Evolutionary conservation across 2,113 vertebrate genomes (phyloP).

Genomic region (Phaetusa simplex): DNA sequence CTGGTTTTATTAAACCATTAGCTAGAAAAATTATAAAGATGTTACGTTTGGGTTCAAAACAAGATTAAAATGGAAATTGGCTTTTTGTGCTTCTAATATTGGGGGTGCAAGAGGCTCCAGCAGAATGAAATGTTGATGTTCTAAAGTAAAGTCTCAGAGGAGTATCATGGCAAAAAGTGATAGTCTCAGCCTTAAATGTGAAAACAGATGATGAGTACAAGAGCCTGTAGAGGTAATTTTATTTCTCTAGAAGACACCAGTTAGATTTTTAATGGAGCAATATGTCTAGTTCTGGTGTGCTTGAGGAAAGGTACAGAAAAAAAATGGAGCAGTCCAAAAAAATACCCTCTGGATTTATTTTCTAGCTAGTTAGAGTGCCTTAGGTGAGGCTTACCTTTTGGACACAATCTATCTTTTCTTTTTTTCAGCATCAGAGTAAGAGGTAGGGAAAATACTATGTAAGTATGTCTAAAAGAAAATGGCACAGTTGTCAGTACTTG

Average conservation of each 20-base stretch:
- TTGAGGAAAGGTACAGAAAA: not conserved
- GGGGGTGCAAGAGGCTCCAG: not conserved
- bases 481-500: not conserved
- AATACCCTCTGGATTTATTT: not conserved
- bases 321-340: not conserved
- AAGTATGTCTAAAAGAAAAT: not conserved
- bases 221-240: not conserved
- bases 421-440: not conserved
- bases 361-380: not conserved
- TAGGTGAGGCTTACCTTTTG: not conserved
- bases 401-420: not conserved
- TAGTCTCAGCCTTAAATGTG: not conserved
- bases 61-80: not conserved
- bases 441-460: not conserved
- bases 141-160: not conserved
- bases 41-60: not conserved
- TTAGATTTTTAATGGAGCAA: not conserved
- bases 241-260: not conserved
- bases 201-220: not conserved
- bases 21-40: not conserved
- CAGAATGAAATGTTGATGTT: not conserved
- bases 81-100: not conserved
- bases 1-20: not conserved
- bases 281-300: not conserved
- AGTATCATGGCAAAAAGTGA: not conserved